phyloP scores from a whole-genome alignment of 1,140 invertebrate species.

The Cephus cinctus region DNA sequence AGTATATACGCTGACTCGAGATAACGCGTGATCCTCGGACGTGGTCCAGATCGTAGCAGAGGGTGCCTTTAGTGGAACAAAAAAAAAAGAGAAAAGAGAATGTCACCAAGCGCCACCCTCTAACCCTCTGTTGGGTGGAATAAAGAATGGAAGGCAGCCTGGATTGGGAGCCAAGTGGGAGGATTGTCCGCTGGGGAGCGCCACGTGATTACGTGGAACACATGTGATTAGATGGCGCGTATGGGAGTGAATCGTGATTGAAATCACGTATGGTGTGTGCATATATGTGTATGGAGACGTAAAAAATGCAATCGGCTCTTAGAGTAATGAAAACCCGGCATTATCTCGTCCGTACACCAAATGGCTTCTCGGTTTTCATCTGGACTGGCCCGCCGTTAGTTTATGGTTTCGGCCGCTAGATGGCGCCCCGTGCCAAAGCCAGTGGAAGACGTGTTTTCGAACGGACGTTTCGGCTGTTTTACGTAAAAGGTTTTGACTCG shows the following conservation, averaged over 20 bases:
- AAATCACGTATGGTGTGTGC: slow-evolving; percentile 14
- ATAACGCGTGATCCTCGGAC: too few relatives aligned
- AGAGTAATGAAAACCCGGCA: slow-evolving; percentile 53
- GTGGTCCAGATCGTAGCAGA: too few relatives aligned
- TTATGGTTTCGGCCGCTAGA: too few relatives aligned
- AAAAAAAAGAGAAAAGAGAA: slow-evolving; percentile 16
- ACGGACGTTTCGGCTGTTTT: too few relatives aligned
- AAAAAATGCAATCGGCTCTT: slow-evolving; percentile 59
- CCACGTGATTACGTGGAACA: slow-evolving; percentile 43
- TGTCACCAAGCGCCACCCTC: slow-evolving; percentile 20
- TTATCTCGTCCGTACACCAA: slow-evolving; percentile 42
- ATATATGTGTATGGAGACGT: slow-evolving; percentile 35
- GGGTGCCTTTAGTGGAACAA: too few relatives aligned
- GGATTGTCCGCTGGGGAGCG: slow-evolving; percentile 25
- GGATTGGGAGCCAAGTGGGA: slow-evolving; percentile 21
- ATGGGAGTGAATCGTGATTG: slow-evolving; percentile 23
- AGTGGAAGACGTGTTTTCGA: too few relatives aligned
- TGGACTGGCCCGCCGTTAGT: too few relatives aligned
- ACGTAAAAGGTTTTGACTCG: too few relatives aligned
- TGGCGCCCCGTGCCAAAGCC: too few relatives aligned
- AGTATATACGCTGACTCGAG: too few relatives aligned
- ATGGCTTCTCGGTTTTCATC: too few relatives aligned
- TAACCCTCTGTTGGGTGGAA: slow-evolving; percentile 15
- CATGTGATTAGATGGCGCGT: slow-evolving; percentile 47
- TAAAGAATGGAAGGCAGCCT: slow-evolving; percentile 21